These are phyloP conservation scores for Fundulus diaphanus DNA, from an alignment of 2,797 vertebrate species.

Conservation along the genomic window DNA sequence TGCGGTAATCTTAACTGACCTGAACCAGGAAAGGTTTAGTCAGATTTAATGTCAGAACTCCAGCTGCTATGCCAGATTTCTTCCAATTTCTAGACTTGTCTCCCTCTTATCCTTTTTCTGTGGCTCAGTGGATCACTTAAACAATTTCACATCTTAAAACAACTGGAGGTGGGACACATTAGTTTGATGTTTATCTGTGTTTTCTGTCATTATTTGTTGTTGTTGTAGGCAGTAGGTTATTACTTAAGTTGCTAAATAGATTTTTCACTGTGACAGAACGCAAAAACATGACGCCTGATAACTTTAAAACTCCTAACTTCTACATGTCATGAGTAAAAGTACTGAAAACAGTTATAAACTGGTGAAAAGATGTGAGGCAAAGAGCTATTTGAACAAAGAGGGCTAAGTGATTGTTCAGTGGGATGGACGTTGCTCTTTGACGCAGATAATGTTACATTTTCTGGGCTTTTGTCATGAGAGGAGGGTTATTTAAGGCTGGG, in stretches of 20 bases:
- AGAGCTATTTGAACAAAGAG: constrained; percentile 22
- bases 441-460: constrained; percentile 81
- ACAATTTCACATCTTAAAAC: background rate
- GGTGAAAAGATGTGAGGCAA: background rate
- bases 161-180: background rate
- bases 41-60: background rate
- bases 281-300: background rate
- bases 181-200: background rate
- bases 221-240: background rate
- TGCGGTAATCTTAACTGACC: background rate
- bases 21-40: background rate
- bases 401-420: constrained; percentile 62
- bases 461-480: constrained; percentile 80
- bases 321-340: background rate
- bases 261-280: background rate
- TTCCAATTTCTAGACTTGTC: background rate
- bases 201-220: background rate
- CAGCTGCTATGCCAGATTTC: background rate
- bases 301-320: background rate
- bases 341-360: background rate
- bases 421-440: constrained; percentile 76
- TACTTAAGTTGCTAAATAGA: background rate
- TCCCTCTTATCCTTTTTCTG: background rate
- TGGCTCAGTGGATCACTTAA: background rate
- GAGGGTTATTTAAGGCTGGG: constrained; percentile 76